Conservation (phyloP, 2,888 invertebrate genomes). For the Rhamphomyia laevipes region DNA sequence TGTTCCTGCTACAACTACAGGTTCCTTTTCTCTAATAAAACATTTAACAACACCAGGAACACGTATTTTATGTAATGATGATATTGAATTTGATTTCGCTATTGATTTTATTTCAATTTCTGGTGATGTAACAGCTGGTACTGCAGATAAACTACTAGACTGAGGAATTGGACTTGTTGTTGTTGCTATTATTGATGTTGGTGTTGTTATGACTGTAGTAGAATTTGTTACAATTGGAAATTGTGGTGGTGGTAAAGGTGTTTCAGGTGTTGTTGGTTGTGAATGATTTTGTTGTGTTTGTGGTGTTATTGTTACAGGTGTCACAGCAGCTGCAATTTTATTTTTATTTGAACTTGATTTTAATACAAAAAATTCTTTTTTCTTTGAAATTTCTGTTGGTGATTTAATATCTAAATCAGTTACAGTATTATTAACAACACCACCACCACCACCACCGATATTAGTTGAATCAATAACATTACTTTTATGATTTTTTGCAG, state of each 20-base stretch:
- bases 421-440: constrained; percentile 6
- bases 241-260: too few relatives aligned
- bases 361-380: constrained; percentile 35
- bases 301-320: constrained; percentile 22
- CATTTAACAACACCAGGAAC: constrained; percentile 37
- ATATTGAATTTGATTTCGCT: constrained; percentile 30
- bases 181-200: constrained; percentile 7
- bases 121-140: neutral
- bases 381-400: constrained; percentile 34
- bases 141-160: neutral
- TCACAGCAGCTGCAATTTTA: constrained; percentile 30
- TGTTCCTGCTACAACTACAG: constrained; percentile 10
- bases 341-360: constrained; percentile 32
- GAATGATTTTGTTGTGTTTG: neutral
- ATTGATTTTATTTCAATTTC: constrained; percentile 15
- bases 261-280: neutral
- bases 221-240: too few relatives aligned
- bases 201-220: neutral
- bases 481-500: constrained; percentile 30
- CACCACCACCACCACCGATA: neutral
- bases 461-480: neutral
- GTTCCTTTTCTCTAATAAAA: constrained; percentile 30
- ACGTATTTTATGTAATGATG: constrained; percentile 32
- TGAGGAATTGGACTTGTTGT: too few relatives aligned
- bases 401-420: constrained; percentile 27